Conservation (phyloP, 23 tunicate genomes). For the Styela clava region DNA sequence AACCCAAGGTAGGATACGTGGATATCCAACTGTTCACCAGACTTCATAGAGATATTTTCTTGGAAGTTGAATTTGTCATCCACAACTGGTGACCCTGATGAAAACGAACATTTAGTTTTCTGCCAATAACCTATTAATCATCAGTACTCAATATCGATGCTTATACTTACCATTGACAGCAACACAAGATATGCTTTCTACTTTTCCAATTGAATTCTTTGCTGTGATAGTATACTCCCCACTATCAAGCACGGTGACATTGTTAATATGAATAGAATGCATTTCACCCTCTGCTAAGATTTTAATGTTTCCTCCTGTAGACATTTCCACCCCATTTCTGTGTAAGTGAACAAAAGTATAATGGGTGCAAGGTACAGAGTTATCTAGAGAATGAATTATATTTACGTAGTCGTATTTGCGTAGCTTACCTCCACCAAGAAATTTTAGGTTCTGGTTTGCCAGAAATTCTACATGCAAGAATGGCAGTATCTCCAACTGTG, state of each 20-base stretch:
- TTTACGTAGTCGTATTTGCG: too few relatives aligned
- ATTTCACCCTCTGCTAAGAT: constrained; percentile 64
- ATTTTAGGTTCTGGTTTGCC: constrained; percentile 82
- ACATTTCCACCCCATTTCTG: constrained; percentile 44
- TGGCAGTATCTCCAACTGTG: constrained; percentile 36
- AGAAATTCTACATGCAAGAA: constrained; percentile 46
- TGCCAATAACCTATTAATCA: neutral
- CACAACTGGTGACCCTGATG: constrained; percentile 39
- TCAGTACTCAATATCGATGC: too few relatives aligned
- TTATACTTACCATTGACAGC: constrained; percentile 33
- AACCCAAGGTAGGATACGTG: constrained; percentile 68
- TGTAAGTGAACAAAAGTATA: too few relatives aligned
- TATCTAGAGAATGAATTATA: too few relatives aligned
- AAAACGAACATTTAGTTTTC: too few relatives aligned
- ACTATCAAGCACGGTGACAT: constrained; percentile 45
- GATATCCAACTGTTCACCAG: constrained; percentile 57
- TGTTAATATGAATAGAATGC: constrained; percentile 36
- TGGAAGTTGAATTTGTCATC: constrained; percentile 46
- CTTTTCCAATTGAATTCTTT: constrained; percentile 70
- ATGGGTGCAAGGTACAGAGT: too few relatives aligned
- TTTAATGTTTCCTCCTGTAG: constrained; percentile 62
- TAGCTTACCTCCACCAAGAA: constrained; percentile 63
- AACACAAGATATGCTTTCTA: constrained; percentile 47
- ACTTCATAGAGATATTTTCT: constrained; percentile 25
- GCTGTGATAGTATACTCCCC: constrained; percentile 59